Evolutionary conservation across 2,797 vertebrate species (phyloP).

Genomic region (Hoplostethus mediterraneus): DNA sequence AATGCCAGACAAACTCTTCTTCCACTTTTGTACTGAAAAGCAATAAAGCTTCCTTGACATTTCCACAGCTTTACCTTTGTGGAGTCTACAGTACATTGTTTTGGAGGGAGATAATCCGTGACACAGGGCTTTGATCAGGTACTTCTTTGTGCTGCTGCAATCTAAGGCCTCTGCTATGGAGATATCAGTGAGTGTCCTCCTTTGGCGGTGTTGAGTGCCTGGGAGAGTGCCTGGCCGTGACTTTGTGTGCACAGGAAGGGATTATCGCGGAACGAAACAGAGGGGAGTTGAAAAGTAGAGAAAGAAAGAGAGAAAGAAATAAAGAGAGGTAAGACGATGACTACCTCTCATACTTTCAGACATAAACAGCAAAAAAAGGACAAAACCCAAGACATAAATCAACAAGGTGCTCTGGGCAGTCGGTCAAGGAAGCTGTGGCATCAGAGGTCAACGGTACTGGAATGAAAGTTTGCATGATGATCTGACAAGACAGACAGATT

Average conservation of each 20-base stretch:
- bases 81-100: constrained; percentile 68
- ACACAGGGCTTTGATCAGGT: constrained; percentile 78
- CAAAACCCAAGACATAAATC: background rate
- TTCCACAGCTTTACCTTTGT: constrained; percentile 74
- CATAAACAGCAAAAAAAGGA: constrained; percentile 20
- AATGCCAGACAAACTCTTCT: constrained; percentile 42
- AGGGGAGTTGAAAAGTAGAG: constrained; percentile 38
- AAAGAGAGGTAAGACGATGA: constrained; percentile 37
- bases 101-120: constrained; percentile 77
- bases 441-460: too few species aligned
- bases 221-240: constrained; percentile 78
- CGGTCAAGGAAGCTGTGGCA: too few species aligned
- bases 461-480: constrained; percentile 1
- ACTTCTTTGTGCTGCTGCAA: constrained; percentile 77
- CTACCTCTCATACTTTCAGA: constrained; percentile 12
- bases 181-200: constrained; percentile 68
- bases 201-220: constrained; percentile 64
- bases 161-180: constrained; percentile 67
- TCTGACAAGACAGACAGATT: constrained; percentile 8
- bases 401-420: background rate
- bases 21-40: constrained; percentile 47
- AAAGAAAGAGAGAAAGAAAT: constrained; percentile 26
- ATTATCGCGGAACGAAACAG: constrained; percentile 69
- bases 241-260: constrained; percentile 72
- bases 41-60: constrained; percentile 77